Evolutionary conservation across 2,113 vertebrate species (phyloP).

Genomic region (Leptosomus discolor): DNA sequence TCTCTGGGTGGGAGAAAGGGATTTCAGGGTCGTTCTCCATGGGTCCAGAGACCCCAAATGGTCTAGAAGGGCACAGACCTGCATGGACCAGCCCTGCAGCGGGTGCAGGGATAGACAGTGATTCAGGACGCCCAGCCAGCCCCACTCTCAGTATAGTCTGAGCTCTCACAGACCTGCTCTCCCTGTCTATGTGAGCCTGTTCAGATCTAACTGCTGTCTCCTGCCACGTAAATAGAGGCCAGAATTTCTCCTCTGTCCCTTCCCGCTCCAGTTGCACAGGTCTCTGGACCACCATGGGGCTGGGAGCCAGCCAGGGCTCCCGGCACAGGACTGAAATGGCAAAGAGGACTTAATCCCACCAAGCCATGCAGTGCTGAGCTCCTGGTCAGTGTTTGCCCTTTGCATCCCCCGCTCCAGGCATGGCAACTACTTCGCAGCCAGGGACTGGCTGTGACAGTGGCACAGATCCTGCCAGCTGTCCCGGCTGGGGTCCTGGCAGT

Average conservation of each 20-base stretch:
- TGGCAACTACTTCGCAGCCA: not conserved
- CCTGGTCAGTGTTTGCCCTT: not conserved
- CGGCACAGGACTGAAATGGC: not conserved
- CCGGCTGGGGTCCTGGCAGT: fast-evolving
- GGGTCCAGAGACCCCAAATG: not conserved
- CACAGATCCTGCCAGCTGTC: not conserved
- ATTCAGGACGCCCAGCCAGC: not conserved
- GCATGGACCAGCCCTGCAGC: not conserved
- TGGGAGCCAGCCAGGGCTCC: not conserved
- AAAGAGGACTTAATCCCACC: not conserved
- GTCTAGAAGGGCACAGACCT: not conserved
- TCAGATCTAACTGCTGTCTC: not conserved
- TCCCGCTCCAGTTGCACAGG: not conserved
- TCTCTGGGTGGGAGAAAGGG: not conserved
- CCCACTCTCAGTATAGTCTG: not conserved
- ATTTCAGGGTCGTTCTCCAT: not conserved
- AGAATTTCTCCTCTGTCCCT: not conserved
- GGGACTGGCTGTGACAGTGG: not conserved
- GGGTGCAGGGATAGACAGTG: too few relatives aligned
- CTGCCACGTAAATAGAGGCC: not conserved
- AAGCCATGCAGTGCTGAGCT: not conserved
- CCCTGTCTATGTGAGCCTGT: not conserved
- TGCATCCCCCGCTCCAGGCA: fast-evolving
- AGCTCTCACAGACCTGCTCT: not conserved
- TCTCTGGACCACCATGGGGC: not conserved